phyloP scores from a whole-genome alignment of 2,888 invertebrate genomes.

The Chalcosyrphus nemorum region DNA sequence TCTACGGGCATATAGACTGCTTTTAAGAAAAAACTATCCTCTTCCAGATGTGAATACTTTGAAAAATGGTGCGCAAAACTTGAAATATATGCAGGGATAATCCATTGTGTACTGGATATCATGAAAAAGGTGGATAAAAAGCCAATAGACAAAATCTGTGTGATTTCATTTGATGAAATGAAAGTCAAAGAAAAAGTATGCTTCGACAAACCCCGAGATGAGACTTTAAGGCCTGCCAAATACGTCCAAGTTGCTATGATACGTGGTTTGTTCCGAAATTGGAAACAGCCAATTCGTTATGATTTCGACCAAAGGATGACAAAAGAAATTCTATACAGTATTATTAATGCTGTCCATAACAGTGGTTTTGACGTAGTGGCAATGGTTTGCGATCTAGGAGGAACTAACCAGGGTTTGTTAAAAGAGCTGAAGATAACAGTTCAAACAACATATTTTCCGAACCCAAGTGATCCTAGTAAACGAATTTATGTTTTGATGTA shows the following conservation, averaged over 20 bases:
- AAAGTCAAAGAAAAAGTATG: conserved; percentile 49
- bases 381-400: conserved; percentile 41
- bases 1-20: not conserved
- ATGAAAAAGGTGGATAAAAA: conserved; percentile 6
- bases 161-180: conserved; percentile 58
- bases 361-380: conserved; percentile 27
- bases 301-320: conserved; percentile 32
- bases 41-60: not conserved
- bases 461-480: conserved; percentile 3
- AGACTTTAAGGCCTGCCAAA: conserved; percentile 37
- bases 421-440: not conserved
- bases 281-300: conserved; percentile 57
- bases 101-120: not conserved
- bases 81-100: conserved; percentile 1
- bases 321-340: conserved; percentile 1
- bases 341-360: conserved; percentile 47
- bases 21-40: not conserved
- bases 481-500: not conserved
- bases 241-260: conserved; percentile 55
- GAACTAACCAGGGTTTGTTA: conserved; percentile 15
- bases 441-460: conserved; percentile 1
- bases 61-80: conserved; percentile 15
- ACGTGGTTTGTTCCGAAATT: conserved; percentile 27
- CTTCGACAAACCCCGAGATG: conserved; percentile 33
- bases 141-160: conserved; percentile 27